Evolutionary conservation across 1,140 invertebrate species (phyloP), one percentile per base, ranked within the genome.

Genomic region (Cylas formicarius): DNA sequence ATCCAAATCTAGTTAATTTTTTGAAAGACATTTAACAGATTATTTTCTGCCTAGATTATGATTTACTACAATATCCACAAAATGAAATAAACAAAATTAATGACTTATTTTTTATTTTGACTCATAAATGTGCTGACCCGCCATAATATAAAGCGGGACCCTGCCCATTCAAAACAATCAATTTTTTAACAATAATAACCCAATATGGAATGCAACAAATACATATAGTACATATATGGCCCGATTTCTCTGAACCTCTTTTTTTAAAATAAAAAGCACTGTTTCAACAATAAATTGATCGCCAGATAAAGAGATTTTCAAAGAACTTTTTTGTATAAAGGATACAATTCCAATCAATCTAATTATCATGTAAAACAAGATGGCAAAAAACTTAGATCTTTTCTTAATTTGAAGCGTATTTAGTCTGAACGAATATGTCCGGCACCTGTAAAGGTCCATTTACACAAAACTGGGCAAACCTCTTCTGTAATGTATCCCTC

Each of bases 391-490:
- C 13, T 32, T 14, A 36, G 11, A 21, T 36, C 23, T 9, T 9
- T 6, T 8, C 9, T 40, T 43, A 62, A 52, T 63, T 63, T 38
- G 61, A 57, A 48, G 60, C 55, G 44, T 61, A 62, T 45, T 62
- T 62, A 28, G 56, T 48, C 36, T 58, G 60, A 24, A 59, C 54
- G 24, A 63, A 50, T 42, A 63, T 44, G 28, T 59, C 43, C 28
- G 62, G 59, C 39, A 57, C 48, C 23, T 53, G 52, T 17, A 55
- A 40, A 2, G 74, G 70, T 36, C 72, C 71, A 57, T 70, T 73
- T 23, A 72, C 69, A 66, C 84, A 87, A 44, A 89, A 67, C 61
- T 84, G 77, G 44, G 81, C 84, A 63, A 92, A 93, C 61, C 84
- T 81, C 58, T 84, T 78, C 50, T 81, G 78, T 31, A 93, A 68